Evolutionary conservation across 2,113 vertebrate species (phyloP), one percentile per base, ranked within the genome.

Genomic region (Oryzias melastigma): DNA sequence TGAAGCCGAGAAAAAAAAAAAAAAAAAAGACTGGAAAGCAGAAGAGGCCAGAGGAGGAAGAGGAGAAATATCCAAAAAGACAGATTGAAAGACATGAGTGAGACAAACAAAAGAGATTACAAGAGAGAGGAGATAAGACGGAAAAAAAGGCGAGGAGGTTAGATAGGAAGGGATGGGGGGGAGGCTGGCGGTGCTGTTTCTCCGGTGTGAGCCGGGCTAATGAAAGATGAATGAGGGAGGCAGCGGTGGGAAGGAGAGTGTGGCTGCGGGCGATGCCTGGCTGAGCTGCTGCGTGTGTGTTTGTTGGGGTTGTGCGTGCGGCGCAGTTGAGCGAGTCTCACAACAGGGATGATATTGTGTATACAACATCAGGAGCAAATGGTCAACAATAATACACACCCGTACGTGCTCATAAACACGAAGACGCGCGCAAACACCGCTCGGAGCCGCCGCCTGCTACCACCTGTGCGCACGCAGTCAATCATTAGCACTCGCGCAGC

Each of bases 151-250:
- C 25, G 25, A 62, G 61, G 60, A 40, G 62, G 71, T 63, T 62
- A 63, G 74, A 77, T 25, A 65, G 72, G 71, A 69, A 80, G 41
- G 22, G 65, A 62, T 27, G 62, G 53, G 68, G 68, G 65, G 47
- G 68, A 58, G 16, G 46, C 60, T 44, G 73, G 64, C 59, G 61
- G 71, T 65, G 75, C 63, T 69, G 79, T 61, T 82, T 83, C 83
- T 88, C 85, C 81, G 83, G 78, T 81, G 82, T 75, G 82, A 79
- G 83, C 60, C 49, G 20, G 75, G 82, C 87, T 89, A 87, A 90
- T 91, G 86, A 89, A 90, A 90, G 87, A 89, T 91, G 86, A 89
- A 91, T 87, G 89, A 91, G 85, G 85, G 83, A 85, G 81, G 86
- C 81, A 78, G 71, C 20, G 77, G 78, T 68, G 87, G 79, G 81